Evolutionary conservation across 2,797 vertebrate species (phyloP), one percentile per base, ranked within the genome.

Genomic region (Myotis pilosus): DNA sequence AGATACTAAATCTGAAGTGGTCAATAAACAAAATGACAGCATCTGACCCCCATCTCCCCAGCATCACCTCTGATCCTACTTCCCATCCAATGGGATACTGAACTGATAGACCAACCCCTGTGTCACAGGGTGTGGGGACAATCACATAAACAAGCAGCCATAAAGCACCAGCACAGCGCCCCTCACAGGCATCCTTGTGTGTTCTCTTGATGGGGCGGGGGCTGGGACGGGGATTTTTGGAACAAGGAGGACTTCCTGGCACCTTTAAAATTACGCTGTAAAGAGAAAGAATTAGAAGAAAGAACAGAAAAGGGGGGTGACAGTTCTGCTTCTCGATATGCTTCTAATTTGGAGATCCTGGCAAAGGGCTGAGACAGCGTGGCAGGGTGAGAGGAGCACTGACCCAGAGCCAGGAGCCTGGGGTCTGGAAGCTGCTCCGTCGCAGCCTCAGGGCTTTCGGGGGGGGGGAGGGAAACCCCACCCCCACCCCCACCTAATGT

Each of bases 281-380:
- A 87, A 93, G 64, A 84, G 88, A 92, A 88, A 71, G 83, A 90
- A 78, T 68, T 75, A 84, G 28, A 86, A 95, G 87, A 87, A 92
- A 88, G 78, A 68, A 84, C 23, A n/a, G 87, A 92, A 87, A 94
- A 78, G 4, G 20, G 69, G 64, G 15, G 90, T 69, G 83, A 94
- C 53, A 36, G 71, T 38, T 28, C 20, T 87, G 69, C 80, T 84
- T 85, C 91, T 91, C 23, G 78, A 96, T 94, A 92, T 90, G 96
- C 95, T 96, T 96, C 92, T 95, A 80, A 91, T 95, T 95, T 96
- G 92, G 93, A 97, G 94, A 82, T 93, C 66, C 64, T 95, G 91
- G 84, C 95, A 94, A 74, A 68, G 79, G 51, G 41, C 91, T 87
- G 62, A 60, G 96, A 79, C 81, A 79, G 78, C 51, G 30, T 81